Evolutionary conservation across 1,140 invertebrate genomes (phyloP).

Genomic region (Procambarus virginalis): DNA sequence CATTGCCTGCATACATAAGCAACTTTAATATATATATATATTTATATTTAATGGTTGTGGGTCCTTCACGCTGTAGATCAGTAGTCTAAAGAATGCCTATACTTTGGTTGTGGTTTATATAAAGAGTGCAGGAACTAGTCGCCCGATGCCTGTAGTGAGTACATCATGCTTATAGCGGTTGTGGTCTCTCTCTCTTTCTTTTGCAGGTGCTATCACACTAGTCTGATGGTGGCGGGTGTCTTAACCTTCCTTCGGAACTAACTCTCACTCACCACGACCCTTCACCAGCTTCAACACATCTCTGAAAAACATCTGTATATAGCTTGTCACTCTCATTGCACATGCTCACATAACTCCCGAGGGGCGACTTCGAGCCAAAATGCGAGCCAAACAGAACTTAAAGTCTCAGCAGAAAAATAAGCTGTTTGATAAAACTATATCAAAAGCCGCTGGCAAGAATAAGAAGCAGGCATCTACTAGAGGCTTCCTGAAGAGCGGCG

Average conservation of each 20-base stretch:
- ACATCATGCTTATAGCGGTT: slow-evolving; percentile 33
- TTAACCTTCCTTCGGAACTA: slow-evolving; percentile 21
- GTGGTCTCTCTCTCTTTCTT: neutral
- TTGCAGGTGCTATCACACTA: slow-evolving; percentile 41
- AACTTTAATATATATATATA: no score
- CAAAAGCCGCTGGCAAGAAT: neutral
- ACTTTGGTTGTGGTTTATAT: neutral
- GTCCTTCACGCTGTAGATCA: neutral
- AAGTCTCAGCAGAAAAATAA: neutral
- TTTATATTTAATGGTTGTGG: no score
- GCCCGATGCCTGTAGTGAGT: neutral
- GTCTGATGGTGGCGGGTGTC: slow-evolving; percentile 28
- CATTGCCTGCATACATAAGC: no score
- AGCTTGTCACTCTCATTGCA: neutral
- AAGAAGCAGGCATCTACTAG: neutral
- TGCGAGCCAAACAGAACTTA: slow-evolving; percentile 28
- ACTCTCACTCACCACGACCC: neutral
- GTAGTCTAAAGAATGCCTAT: neutral
- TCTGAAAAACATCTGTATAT: neutral
- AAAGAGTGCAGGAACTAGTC: neutral
- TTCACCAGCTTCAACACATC: neutral
- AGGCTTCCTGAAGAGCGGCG: neutral
- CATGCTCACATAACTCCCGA: neutral
- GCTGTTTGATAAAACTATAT: neutral
- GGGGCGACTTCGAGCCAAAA: neutral